Evolutionary conservation across 2,888 invertebrate genomes (phyloP).

Genomic region (Hydroisotoma schaefferi): DNA sequence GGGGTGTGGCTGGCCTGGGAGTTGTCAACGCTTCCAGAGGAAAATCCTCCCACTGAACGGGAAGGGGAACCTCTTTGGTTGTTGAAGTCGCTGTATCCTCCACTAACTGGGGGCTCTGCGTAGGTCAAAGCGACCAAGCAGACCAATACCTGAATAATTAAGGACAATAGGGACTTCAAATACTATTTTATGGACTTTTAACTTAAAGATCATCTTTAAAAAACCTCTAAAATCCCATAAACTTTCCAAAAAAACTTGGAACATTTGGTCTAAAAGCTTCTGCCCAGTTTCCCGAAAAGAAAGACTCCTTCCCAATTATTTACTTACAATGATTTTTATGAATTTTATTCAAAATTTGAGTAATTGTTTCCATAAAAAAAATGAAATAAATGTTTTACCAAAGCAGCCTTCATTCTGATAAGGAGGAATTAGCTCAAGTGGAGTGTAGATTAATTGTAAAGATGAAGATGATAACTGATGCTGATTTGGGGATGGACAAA

Average conservation of each 20-base stretch:
- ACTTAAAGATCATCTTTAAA: neutral
- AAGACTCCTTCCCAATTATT: no score
- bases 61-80: no score
- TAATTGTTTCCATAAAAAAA: no score
- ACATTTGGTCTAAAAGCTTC: no score
- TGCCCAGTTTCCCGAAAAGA: no score
- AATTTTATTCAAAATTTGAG: neutral
- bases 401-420: constrained; percentile 1
- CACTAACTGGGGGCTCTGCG: neutral
- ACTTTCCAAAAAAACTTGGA: no score
- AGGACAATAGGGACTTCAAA: no score
- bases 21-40: neutral
- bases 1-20: no score
- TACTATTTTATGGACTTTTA: no score
- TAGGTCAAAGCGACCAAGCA: neutral
- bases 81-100: constrained; percentile 1
- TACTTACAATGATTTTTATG: neutral
- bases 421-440: neutral
- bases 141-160: neutral
- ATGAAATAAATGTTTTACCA: no score
- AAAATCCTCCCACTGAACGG: neutral
- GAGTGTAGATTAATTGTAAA: neutral
- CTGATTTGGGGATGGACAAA: neutral
- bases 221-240: no score
- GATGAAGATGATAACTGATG: neutral